phyloP scores from a whole-genome alignment of 1,140 invertebrate species.

The Penaeus chinensis region DNA sequence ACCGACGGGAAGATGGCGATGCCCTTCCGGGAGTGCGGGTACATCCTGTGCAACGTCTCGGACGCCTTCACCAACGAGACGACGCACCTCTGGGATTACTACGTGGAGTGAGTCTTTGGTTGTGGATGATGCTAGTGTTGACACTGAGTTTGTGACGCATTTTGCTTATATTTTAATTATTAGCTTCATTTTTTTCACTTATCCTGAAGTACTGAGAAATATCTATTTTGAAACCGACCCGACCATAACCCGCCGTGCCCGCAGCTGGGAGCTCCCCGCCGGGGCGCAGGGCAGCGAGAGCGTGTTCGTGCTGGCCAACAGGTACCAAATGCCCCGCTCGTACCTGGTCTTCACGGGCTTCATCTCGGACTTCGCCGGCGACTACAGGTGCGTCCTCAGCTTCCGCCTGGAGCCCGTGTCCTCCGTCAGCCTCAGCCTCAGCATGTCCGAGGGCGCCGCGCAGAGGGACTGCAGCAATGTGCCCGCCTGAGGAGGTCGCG shows the following conservation, averaged over 20 bases:
- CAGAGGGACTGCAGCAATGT: no score
- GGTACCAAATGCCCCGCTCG: slow-evolving; percentile 37
- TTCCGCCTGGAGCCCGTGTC: slow-evolving; percentile 12
- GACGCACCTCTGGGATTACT: no score
- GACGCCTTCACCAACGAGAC: no score
- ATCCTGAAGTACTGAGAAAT: not conserved
- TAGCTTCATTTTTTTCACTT: no score
- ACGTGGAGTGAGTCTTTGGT: no score
- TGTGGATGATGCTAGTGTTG: no score
- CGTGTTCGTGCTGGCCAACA: slow-evolving; percentile 37
- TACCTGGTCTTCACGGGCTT: slow-evolving; percentile 35
- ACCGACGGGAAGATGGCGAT: no score
- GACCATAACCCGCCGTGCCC: not conserved
- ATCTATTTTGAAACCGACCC: not conserved
- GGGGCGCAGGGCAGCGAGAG: not conserved
- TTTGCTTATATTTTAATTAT: no score
- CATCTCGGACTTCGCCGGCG: slow-evolving; percentile 21
- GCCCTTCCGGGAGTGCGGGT: no score
- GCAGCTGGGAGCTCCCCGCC: slow-evolving; percentile 36
- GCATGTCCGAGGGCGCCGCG: not conserved
- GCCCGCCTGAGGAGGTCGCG: not conserved
- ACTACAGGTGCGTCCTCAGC: slow-evolving; percentile 27
- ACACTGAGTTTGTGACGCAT: no score
- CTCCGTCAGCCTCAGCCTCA: slow-evolving; percentile 20
- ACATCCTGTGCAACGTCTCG: no score